Base-by-base conservation (phyloP, 2,113 vertebrate genomes). In the Apteryx mantelli region DNA sequence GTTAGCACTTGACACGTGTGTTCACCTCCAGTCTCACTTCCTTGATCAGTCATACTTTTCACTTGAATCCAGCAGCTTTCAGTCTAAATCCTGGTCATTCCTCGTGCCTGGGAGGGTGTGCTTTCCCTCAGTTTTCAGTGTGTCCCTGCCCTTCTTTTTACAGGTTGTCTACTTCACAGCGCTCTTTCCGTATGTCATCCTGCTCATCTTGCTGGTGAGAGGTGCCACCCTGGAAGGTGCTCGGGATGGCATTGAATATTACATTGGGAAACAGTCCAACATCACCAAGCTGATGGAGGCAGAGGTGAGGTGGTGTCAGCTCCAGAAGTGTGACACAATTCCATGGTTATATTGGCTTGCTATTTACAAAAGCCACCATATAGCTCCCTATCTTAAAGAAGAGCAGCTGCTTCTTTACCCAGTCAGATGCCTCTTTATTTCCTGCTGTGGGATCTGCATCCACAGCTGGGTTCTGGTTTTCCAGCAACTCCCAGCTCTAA, bases 151-250 rank as follows among this genome's bases (percentile, higher is more conserved):
- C 16, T 90, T 93, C 71, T 68, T 92, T 87, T 89, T 91, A 14
- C 91, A 99, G 99, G 99, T 99, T 8, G 99, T 99, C 61, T 99
- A 99, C 95, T 99, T 99, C 80, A 99, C 99, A 3, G 99, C 99
- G 0, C 97, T 99, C 40, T 99, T 99, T 91, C 99, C 99, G 0
- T 99, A 99, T 1, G 91, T 98, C 50, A 99, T 99, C 78, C 98
- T 99, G 42, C 42, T 99, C 18, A 99, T 99, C 90, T 94, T 99
- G 92, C 88, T 99, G 94, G 98, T 99, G 74, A 97, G 99, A 96
- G 99, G 99, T 8, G 97, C 97, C 61, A 99, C 99, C 44, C 97
- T 99, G 89, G 99, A 99, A 77, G 99, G 99, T 8, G 98, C 99
- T n/a, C 95, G 89, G 81, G 97, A 99, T 14, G 99, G 99, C 61